Evolutionary conservation across 2,888 invertebrate species (phyloP), one percentile per base, ranked within the genome.

Genomic region (Listrodromus nycthemerus): DNA sequence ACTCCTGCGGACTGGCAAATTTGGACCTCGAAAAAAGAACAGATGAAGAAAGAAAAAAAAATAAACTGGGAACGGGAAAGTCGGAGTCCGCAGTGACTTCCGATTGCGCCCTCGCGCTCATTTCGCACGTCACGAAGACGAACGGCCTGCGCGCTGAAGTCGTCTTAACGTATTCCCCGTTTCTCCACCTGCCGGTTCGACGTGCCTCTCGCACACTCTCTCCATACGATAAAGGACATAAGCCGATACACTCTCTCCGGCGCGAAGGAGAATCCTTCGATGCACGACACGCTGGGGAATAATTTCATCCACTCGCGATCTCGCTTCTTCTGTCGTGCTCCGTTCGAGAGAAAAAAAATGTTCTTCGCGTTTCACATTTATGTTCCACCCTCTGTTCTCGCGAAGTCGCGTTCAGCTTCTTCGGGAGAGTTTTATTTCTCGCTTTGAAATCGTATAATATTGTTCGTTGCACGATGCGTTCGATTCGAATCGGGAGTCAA

Each of bases 81-180:
- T 79, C 83, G 83, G 75, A 86, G 85, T 84, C 84, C 84, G 80
- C 83, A 79, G 86, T 80, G 87, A 88, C 86, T 91, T 91, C 90
- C 91, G 91, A 92, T 92, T 92, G 91, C 61, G 71, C 90, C 86
- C 88, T 88, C 80, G 87, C 80, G 88, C 91, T 92, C 91, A 91
- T 92, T 92, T 92, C 91, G 89, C 86, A 90, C 91, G 92, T 91
- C 92, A 87, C 86, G 91, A 92, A 92, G 92, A 92, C 90, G 86
- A 90, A 92, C 91, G 89, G 86, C 90, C 84, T 70, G 81, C 87
- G 88, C 88, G 83, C 86, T 82, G 87, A 85, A 86, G 85, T 87
- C 76, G 80, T 83, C 74, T 84, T 65, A 45, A 84, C 78, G 75
- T 70, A 24, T 73, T 83, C 85, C 84, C 78, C 82, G 84, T 70